phyloP scores from a whole-genome alignment of 2,797 vertebrate species.

The Dryobates pubescens region DNA sequence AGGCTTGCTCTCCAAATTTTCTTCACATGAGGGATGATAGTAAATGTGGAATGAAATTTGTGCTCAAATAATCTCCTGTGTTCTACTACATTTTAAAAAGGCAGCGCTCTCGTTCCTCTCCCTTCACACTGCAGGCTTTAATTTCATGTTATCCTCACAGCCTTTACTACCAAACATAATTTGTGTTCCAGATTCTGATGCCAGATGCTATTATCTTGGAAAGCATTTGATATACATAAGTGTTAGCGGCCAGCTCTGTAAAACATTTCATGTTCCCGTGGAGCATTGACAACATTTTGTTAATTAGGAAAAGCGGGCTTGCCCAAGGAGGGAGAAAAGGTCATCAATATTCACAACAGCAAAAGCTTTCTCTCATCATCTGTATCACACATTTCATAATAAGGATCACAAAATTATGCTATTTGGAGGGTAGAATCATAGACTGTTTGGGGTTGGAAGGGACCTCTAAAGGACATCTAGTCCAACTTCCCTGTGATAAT shows the following conservation, averaged over 20 bases:
- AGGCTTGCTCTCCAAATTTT: not conserved
- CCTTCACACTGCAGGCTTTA: not conserved
- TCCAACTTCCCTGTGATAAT: too few species aligned
- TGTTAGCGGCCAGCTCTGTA: not conserved
- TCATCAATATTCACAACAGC: not conserved
- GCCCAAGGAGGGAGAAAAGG: not conserved
- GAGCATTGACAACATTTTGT: not conserved
- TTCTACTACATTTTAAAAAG: not conserved
- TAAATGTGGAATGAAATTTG: not conserved
- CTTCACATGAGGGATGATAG: not conserved
- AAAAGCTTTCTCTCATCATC: not conserved
- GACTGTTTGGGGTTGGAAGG: too few species aligned
- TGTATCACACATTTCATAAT: not conserved
- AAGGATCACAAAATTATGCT: not conserved
- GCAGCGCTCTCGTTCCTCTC: accelerated
- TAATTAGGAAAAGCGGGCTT: not conserved
- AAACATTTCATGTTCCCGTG: not conserved
- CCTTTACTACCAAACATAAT: not conserved
- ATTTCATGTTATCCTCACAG: not conserved
- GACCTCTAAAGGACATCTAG: too few species aligned
- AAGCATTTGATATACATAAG: not conserved
- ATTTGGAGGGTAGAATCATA: not conserved
- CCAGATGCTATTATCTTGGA: not conserved
- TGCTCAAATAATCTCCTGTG: not conserved
- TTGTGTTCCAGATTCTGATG: not conserved